phyloP scores from a whole-genome alignment of 1,140 invertebrate species.

The Psix sp. region DNA sequence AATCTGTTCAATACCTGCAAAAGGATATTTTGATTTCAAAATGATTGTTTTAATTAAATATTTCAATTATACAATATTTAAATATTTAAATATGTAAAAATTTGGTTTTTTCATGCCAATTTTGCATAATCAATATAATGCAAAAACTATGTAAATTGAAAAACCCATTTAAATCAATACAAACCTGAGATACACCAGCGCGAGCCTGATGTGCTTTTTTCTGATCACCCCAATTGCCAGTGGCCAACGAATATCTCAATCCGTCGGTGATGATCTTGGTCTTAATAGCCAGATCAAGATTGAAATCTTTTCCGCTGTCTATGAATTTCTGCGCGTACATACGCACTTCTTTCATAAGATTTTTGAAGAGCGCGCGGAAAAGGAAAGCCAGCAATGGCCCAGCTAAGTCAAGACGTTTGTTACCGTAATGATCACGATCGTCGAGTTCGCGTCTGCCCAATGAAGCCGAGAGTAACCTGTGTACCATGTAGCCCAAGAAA shows the following conservation, averaged over 20 bases:
- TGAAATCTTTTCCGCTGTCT: conserved; percentile 83
- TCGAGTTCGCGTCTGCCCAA: conserved; percentile 97
- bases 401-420: conserved; percentile 97
- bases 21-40: background rate
- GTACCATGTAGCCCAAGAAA: conserved; percentile 98
- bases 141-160: no score
- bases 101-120: no score
- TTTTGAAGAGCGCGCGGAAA: conserved; percentile 95
- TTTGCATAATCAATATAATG: no score
- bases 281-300: conserved; percentile 62
- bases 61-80: no score
- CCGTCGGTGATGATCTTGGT: conserved; percentile 64
- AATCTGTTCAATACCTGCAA: conserved; percentile 62
- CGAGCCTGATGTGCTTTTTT: conserved; percentile 63
- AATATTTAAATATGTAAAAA: no score
- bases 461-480: conserved; percentile 93
- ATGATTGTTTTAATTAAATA: conserved; percentile 17
- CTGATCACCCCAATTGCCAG: conserved; percentile 66
- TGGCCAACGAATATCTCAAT: conserved; percentile 63
- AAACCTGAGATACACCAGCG: conserved; percentile 63
- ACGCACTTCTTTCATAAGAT: conserved; percentile 94
- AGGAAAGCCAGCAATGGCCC: conserved; percentile 96
- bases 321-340: conserved; percentile 99
- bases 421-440: conserved; percentile 99
- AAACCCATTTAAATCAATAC: background rate